Evolutionary conservation across 2,797 vertebrate species (phyloP).

Genomic region (Mormyrus proboscirostris): DNA sequence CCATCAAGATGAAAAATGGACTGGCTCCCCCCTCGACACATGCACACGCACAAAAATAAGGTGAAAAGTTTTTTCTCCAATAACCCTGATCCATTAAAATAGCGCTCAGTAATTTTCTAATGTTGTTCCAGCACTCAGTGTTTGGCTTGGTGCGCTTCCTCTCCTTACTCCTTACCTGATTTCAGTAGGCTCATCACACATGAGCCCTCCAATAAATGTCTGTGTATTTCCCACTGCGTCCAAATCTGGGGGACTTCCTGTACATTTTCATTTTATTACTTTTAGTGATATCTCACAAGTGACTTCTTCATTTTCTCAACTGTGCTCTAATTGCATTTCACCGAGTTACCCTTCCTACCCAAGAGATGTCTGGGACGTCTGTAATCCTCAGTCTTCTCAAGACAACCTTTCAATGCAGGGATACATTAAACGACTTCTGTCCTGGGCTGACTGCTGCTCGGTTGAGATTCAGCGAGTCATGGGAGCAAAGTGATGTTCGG

Average conservation of each 20-base stretch:
- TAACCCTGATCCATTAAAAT: not conserved
- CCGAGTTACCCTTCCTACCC: not conserved
- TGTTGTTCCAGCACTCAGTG: not conserved
- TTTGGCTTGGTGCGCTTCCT: not conserved
- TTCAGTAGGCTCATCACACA: not conserved
- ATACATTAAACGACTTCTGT: conserved; percentile 1
- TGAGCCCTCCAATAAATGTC: not conserved
- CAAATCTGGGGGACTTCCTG: not conserved
- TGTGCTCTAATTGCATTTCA: not conserved
- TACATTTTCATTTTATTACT: not conserved
- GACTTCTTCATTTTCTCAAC: not conserved
- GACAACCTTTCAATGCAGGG: not conserved
- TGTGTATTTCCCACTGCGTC: not conserved
- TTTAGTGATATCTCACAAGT: not conserved
- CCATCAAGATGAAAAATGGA: not conserved
- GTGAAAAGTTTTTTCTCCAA: not conserved
- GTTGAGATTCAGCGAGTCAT: not conserved
- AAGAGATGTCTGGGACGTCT: not conserved
- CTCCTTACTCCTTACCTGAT: not conserved
- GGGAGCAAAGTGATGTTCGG: not conserved
- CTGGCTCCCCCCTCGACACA: not conserved
- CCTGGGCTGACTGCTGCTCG: not conserved
- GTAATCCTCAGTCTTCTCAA: not conserved
- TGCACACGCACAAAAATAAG: not conserved
- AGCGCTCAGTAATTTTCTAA: not conserved